Conservation (phyloP, 2,888 invertebrate genomes). For the Mechanitis messenoides region DNA sequence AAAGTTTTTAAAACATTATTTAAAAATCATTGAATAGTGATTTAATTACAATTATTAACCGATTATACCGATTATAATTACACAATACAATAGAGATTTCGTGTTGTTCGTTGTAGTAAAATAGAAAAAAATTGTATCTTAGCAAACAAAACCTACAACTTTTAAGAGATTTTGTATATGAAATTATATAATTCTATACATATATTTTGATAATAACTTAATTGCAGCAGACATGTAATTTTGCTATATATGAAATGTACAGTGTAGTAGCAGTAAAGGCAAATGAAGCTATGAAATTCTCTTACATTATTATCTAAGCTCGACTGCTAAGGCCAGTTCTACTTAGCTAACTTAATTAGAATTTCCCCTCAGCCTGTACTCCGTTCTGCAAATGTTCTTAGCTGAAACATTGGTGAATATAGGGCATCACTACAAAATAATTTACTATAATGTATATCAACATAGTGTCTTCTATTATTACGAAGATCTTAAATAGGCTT, state of each 20-base stretch:
- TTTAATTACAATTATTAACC: no score
- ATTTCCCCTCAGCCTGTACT: constrained; percentile 46
- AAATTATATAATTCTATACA: background rate
- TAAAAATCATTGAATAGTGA: no score
- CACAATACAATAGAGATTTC: no score
- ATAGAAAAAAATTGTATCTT: no score
- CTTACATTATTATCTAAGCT: constrained; percentile 32
- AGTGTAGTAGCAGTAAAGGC: constrained; percentile 23
- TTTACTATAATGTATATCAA: no score
- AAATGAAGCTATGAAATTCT: constrained; percentile 29
- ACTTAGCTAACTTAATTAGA: constrained; percentile 62
- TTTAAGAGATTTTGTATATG: background rate
- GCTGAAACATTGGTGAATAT: constrained; percentile 46
- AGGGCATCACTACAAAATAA: constrained; percentile 17
- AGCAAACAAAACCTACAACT: no score
- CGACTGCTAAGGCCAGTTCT: constrained; percentile 38
- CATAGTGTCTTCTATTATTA: no score
- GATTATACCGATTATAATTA: no score
- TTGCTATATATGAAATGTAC: constrained; percentile 7
- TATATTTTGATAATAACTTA: background rate
- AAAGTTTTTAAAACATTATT: no score
- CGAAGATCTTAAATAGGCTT: no score
- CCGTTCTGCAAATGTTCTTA: constrained; percentile 46
- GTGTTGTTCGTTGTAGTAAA: no score
- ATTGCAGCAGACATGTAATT: background rate